Conservation (phyloP, 2,888 invertebrate species). For the Lymantria dispar region DNA sequence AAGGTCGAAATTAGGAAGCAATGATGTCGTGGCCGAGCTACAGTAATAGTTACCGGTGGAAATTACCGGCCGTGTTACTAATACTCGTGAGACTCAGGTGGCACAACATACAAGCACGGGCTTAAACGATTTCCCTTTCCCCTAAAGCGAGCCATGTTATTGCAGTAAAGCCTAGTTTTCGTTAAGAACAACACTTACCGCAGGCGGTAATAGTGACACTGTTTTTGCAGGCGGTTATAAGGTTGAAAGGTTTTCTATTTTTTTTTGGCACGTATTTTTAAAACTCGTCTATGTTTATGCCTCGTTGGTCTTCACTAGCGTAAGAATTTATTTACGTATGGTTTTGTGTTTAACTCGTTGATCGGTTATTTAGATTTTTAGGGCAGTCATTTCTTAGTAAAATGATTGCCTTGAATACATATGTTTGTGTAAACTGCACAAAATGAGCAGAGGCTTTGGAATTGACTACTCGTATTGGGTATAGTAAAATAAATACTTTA, state of each 20-base stretch:
- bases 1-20: slow-evolving; percentile 30
- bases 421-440: too few relatives aligned
- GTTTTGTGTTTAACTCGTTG: too few relatives aligned
- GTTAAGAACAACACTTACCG: slow-evolving; percentile 39
- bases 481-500: too few relatives aligned
- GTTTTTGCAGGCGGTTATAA: slow-evolving; percentile 20
- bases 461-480: too few relatives aligned
- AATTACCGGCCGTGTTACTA: slow-evolving; percentile 50
- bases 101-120: slow-evolving; percentile 52
- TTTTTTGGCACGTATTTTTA: not conserved
- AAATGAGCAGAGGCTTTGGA: too few relatives aligned
- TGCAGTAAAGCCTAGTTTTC: slow-evolving; percentile 61
- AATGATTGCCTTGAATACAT: too few relatives aligned
- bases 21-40: slow-evolving; percentile 21
- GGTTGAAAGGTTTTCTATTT: slow-evolving; percentile 1
- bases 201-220: slow-evolving; percentile 21
- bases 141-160: slow-evolving; percentile 47
- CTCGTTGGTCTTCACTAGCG: too few relatives aligned
- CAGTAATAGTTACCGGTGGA: slow-evolving; percentile 40
- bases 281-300: too few relatives aligned
- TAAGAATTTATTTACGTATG: too few relatives aligned
- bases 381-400: too few relatives aligned
- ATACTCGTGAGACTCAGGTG: slow-evolving; percentile 60
- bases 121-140: slow-evolving; percentile 64
- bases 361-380: too few relatives aligned